Evolutionary conservation across 2,888 invertebrate genomes (phyloP).

Genomic region (Trichogramma evanescens): DNA sequence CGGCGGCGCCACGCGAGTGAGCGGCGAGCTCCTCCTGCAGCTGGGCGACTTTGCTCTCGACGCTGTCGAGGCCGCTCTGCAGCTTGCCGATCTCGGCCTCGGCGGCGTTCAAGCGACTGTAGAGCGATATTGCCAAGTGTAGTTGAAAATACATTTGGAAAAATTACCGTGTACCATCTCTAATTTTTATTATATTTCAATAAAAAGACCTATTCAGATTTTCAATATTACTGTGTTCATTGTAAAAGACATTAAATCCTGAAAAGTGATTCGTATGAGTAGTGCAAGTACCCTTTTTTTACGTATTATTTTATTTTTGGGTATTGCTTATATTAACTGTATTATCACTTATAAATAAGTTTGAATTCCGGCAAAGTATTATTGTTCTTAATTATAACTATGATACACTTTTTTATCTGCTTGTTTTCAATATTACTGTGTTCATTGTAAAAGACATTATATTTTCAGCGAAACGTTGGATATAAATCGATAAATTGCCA

Average conservation of each 20-base stretch:
- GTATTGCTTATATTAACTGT: too few relatives aligned
- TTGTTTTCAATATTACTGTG: neutral
- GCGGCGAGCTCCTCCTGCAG: slow-evolving; percentile 73
- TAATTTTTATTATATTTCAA: neutral
- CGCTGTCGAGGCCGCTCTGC: slow-evolving; percentile 68
- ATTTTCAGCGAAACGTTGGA: neutral
- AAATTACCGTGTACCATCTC: too few relatives aligned
- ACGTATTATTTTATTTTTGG: too few relatives aligned
- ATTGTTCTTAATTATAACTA: too few relatives aligned
- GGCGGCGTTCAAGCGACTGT: slow-evolving; percentile 50
- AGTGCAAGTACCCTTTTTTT: too few relatives aligned
- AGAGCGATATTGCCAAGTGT: neutral
- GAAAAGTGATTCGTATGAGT: too few relatives aligned
- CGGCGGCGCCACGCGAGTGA: slow-evolving; percentile 90
- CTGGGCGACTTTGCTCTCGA: slow-evolving; percentile 73
- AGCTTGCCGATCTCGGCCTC: slow-evolving; percentile 75
- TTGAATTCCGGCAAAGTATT: too few relatives aligned
- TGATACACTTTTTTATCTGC: too few relatives aligned
- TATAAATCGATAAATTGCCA: neutral
- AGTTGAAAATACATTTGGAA: neutral
- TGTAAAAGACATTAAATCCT: too few relatives aligned
- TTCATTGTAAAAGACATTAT: neutral
- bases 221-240: neutral
- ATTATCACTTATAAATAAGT: too few relatives aligned
- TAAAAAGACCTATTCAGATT: neutral